Evolutionary conservation across 2,113 vertebrate genomes (phyloP).

Genomic region (Hemichromis elongatus): DNA sequence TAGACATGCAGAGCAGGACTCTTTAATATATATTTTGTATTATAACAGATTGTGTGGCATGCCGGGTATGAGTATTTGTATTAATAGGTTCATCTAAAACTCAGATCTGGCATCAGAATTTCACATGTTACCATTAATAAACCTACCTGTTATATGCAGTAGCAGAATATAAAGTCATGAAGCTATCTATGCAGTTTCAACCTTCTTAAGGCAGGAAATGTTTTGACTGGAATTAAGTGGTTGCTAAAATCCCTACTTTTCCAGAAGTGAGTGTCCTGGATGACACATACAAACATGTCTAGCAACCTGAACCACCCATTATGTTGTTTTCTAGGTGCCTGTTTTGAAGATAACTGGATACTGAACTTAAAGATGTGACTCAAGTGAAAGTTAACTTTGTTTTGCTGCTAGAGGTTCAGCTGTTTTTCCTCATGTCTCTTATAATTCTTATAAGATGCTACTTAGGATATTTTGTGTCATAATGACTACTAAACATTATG

Average conservation of each 20-base stretch:
- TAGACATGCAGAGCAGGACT: not conserved
- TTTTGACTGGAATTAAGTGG: not conserved
- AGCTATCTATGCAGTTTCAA: not conserved
- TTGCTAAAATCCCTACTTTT: not conserved
- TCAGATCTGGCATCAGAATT: not conserved
- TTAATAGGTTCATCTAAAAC: not conserved
- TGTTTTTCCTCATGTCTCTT: fast-evolving
- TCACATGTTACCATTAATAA: not conserved
- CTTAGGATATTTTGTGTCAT: not conserved
- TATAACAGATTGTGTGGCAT: too few species aligned
- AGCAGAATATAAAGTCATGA: not conserved
- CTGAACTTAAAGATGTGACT: not conserved
- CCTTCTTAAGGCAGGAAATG: not conserved
- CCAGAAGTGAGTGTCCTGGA: not conserved
- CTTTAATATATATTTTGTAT: not conserved
- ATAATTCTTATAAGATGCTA: not conserved
- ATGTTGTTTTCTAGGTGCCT: not conserved
- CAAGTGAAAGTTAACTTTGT: not conserved
- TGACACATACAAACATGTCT: not conserved
- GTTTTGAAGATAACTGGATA: not conserved
- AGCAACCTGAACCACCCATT: not conserved
- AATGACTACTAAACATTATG: not conserved
- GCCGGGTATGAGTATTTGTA: not conserved
- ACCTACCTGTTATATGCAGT: not conserved
- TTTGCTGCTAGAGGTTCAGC: not conserved